Conservation (phyloP, 2,888 invertebrate species). For the Argyra leucocephala region DNA sequence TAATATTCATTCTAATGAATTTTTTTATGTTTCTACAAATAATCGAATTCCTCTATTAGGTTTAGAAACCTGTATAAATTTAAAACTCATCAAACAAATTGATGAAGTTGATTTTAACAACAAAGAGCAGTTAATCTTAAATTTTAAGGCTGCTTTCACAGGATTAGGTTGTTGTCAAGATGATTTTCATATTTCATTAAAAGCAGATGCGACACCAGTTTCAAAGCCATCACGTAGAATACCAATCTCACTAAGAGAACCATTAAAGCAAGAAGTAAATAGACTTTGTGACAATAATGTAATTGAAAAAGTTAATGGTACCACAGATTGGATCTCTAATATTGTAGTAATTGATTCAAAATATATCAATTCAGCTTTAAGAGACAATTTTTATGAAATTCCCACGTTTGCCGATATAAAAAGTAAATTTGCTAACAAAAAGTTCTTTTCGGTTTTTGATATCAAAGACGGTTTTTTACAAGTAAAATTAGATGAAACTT, state of each 20-base stretch:
- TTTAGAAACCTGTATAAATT: not conserved
- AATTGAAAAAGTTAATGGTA: too few species aligned
- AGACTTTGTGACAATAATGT: not conserved
- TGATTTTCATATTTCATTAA: not conserved
- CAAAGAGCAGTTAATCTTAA: not conserved
- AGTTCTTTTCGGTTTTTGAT: constrained; percentile 15
- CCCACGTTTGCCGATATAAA: constrained; percentile 16
- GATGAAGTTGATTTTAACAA: not conserved
- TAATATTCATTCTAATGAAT: not conserved
- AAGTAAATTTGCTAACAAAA: constrained; percentile 12
- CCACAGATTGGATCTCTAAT: not conserved
- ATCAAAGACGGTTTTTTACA: constrained; percentile 17
- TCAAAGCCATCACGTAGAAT: not conserved
- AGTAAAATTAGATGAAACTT: constrained; percentile 12
- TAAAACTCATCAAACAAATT: not conserved
- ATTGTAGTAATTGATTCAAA: not conserved
- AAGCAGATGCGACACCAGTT: not conserved
- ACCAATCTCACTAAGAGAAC: not conserved
- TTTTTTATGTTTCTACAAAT: not conserved
- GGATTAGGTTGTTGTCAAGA: too few species aligned
- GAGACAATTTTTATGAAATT: not conserved
- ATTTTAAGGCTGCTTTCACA: not conserved
- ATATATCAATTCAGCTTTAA: not conserved
- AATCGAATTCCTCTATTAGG: not conserved
- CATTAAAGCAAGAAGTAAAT: not conserved